A percentile compares a stretch with the other conserved stretches of the same genome.
Evolutionary conservation across 2,888 invertebrate species (phyloP).

Genomic region (Mesopsocus fuscifrons): DNA sequence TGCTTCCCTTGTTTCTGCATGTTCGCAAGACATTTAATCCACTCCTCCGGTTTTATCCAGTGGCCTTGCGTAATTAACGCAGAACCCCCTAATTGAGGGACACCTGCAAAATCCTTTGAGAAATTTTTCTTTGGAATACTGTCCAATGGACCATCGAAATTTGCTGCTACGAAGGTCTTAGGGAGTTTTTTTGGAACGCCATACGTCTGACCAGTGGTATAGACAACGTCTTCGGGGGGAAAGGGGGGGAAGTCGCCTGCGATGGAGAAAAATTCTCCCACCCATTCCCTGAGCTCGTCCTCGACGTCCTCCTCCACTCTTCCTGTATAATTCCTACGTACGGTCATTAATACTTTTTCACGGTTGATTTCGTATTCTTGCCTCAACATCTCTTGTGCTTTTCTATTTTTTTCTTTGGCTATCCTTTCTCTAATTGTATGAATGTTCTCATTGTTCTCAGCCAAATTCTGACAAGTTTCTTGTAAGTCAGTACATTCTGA

Average conservation of each 20-base stretch:
- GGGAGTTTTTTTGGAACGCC: no score
- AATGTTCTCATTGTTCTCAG: neutral
- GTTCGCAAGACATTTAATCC: neutral
- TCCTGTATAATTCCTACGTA: conserved; percentile 2
- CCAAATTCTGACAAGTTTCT: no score
- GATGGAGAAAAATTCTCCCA: conserved; percentile 25
- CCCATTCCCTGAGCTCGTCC: conserved; percentile 31
- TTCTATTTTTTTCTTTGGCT: neutral
- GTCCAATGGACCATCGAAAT: no score
- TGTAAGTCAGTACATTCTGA: neutral
- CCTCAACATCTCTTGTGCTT: neutral
- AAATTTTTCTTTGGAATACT: no score
- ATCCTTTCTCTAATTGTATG: no score
- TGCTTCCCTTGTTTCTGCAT: neutral
- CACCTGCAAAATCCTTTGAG: neutral
- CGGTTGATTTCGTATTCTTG: conserved; percentile 6
- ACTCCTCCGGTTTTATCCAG: neutral
- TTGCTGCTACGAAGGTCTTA: no score
- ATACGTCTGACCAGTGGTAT: neutral
- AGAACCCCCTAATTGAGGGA: neutral
- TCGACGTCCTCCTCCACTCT: conserved; percentile 28
- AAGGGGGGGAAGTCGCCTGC: conserved; percentile 26
- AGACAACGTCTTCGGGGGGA: conserved; percentile 25
- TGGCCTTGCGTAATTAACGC: neutral
- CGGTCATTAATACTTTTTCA: conserved; percentile 4